phyloP scores from a whole-genome alignment of 2,113 vertebrate species.

The Formicarius rufipectus region DNA sequence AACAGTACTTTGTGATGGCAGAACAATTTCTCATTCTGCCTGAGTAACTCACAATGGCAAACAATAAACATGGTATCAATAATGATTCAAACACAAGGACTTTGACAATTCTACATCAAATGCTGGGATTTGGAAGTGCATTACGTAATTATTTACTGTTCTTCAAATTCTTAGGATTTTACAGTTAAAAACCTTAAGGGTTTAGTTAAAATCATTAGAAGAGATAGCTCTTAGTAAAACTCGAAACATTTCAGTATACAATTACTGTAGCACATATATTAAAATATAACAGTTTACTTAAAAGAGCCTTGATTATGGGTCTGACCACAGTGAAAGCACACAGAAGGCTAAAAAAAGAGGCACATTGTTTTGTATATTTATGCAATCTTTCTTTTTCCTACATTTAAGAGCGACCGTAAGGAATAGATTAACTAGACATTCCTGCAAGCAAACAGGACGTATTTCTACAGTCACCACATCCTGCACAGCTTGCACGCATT shows the following conservation, averaged over 20 bases:
- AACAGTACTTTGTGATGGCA: not conserved
- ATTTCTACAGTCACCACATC: not conserved
- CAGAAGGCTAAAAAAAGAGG: not conserved
- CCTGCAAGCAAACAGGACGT: not conserved
- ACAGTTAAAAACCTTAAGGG: not conserved
- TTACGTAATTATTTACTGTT: not conserved
- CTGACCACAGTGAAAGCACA: not conserved
- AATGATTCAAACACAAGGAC: not conserved
- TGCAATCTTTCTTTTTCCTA: not conserved
- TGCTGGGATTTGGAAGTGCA: not conserved
- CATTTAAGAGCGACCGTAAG: not conserved
- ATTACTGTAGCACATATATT: not conserved
- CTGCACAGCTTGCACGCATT: not conserved
- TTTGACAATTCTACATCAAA: not conserved
- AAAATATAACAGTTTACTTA: not conserved
- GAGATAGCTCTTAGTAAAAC: not conserved
- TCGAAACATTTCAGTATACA: not conserved
- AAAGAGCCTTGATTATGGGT: fast-evolving
- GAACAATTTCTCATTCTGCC: not conserved
- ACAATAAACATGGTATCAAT: not conserved
- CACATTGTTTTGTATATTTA: not conserved
- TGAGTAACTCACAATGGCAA: not conserved
- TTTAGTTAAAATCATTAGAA: not conserved
- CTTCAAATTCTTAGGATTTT: not conserved
- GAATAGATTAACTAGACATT: not conserved